A percentile compares a stretch with the other conserved stretches of the same genome.
Evolutionary conservation across 2,888 invertebrate species (phyloP).

Genomic region (Nomada flava): DNA sequence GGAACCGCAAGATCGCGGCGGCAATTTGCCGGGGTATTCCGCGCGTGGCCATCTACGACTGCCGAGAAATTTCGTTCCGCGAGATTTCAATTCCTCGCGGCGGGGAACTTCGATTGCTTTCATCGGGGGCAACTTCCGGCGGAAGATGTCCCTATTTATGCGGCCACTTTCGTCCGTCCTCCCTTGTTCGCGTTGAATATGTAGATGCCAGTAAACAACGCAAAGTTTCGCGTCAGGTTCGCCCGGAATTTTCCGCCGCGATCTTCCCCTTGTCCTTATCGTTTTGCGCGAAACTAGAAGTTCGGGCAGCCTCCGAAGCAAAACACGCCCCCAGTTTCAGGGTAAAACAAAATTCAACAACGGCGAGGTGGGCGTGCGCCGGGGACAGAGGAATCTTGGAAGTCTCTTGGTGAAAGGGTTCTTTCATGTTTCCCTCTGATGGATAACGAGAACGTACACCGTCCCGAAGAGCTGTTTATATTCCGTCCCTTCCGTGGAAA

Average conservation of each 20-base stretch:
- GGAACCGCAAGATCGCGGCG: not conserved
- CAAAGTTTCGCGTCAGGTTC: constrained; percentile 6
- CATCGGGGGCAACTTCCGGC: constrained; percentile 20
- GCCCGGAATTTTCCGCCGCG: constrained; percentile 11
- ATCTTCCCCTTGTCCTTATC: constrained; percentile 1
- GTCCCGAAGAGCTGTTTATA: constrained; percentile 24
- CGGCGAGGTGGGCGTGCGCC: not conserved
- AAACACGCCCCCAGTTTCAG: not conserved
- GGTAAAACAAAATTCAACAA: not conserved
- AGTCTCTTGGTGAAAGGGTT: not conserved
- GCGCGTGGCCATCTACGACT: too few species aligned
- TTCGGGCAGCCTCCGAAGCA: not conserved
- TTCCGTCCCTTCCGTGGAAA: constrained; percentile 4
- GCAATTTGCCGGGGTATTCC: constrained; percentile 14
- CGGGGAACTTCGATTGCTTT: constrained; percentile 28
- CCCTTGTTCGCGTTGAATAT: constrained; percentile 22
- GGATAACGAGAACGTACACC: constrained; percentile 3
- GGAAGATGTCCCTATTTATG: constrained; percentile 31
- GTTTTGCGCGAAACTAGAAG: constrained; percentile 2
- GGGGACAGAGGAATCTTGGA: not conserved
- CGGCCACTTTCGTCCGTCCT: constrained; percentile 13
- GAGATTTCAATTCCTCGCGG: constrained; percentile 28
- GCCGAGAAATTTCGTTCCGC: constrained; percentile 15
- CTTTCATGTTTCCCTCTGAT: not conserved
- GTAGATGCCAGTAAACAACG: constrained; percentile 39